Base-by-base conservation (phyloP, 2,888 invertebrate genomes). In the Cylindroiulus punctatus region DNA sequence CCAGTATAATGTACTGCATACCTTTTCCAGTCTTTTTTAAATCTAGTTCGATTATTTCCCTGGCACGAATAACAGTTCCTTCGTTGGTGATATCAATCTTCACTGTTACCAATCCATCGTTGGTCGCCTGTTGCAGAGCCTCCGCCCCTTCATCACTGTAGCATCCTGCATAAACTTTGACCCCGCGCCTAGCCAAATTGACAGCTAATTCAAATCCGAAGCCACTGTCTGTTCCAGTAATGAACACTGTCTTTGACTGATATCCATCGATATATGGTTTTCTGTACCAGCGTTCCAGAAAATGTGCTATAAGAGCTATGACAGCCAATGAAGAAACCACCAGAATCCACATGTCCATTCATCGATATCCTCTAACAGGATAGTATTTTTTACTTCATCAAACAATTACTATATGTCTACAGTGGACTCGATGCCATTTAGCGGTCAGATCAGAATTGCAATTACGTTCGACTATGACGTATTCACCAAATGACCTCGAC, bases 141-240 rank as follows among this genome's bases (percentile, higher is more conserved):
- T 32, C 32, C 14, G 30, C 36, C 10, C 83, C 83, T 3, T 83
- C 36, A 8, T 83, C 40, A 0, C 36, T 83, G 12, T 36, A 83
- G 22, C 83, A 83, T 83, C 83, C 83, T 10, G 83, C 83, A 17
- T 83, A 83, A 19, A 83, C 83, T 83, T 44, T 83, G 83, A 83
- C n/a, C 42, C 83, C 83, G 10, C 36, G n/a, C n/a, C 36, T 83
- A 17, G n/a, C 83, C 40, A 83, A 22, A n/a, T 83, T 44, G 32
- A 32, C 83, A 8, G 83, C 83, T 10, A 83, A 22, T 44, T 40
- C 40, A 42, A 22, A 42, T 42, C 83, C 83, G 36, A 83, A 83
- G 8, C 83, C 83, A 44, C 36, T 83, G 22, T 83, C 83, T 1
- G 36, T 36, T 44, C 83, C 83, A n/a, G 83, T 83, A 36, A 83